Percentiles rank a stretch among this genome's conserved stretches.
These are phyloP conservation scores for Staurois parvus DNA, from an alignment of 2,797 vertebrate species.

Conservation along the genomic window DNA sequence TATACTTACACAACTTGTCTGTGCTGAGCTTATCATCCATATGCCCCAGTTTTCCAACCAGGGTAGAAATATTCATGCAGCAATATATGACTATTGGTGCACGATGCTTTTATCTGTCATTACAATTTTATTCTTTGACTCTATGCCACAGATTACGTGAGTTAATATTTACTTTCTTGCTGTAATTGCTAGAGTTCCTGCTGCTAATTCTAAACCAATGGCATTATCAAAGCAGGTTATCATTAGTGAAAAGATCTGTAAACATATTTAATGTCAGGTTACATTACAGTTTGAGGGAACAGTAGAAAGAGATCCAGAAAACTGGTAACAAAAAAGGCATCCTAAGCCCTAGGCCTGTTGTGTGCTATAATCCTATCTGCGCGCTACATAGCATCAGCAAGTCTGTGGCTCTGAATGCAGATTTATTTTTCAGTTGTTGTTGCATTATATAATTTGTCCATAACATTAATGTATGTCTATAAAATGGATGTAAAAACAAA, in stretches of 20 bases:
- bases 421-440: neutral
- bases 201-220: constrained; percentile 41
- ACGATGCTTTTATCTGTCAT: neutral
- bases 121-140: neutral
- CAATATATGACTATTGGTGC: neutral
- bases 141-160: constrained; percentile 8
- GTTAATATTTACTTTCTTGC: constrained; percentile 46
- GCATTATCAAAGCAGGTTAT: constrained; percentile 54
- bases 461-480: neutral
- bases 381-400: neutral
- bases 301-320: constrained; percentile 45
- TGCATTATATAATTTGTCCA: neutral
- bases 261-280: constrained; percentile 55
- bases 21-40: neutral
- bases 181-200: constrained; percentile 38
- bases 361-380: constrained; percentile 15
- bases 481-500: neutral
- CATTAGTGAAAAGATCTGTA: constrained; percentile 49
- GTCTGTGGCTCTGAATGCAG: neutral
- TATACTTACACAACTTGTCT: neutral
- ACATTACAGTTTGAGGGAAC: constrained; percentile 30
- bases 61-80: neutral
- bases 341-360: constrained; percentile 37
- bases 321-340: constrained; percentile 44
- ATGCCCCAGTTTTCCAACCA: neutral